A percentile compares a stretch with the other conserved stretches of the same genome.
These are phyloP conservation scores for Andrena trimmerana DNA, from an alignment of 2,888 invertebrate species.

Conservation along the genomic window DNA sequence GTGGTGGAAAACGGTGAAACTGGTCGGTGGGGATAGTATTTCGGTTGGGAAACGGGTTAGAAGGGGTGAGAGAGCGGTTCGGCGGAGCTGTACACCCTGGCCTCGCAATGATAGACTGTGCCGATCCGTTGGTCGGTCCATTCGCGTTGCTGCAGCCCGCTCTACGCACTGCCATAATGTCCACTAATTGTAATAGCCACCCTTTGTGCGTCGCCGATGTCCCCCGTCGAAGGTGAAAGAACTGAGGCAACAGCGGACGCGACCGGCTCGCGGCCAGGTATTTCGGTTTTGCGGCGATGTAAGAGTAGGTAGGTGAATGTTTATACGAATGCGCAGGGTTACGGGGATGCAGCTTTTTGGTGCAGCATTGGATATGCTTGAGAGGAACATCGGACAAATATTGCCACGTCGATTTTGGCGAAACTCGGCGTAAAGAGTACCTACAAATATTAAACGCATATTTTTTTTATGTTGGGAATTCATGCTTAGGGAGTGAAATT, in stretches of 20 bases:
- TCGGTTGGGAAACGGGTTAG: slow-evolving; percentile 63
- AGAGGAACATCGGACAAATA: too few species aligned
- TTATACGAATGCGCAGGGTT: background rate
- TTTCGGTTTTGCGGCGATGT: background rate
- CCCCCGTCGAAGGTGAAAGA: slow-evolving; percentile 65
- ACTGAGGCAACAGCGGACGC: slow-evolving; percentile 29
- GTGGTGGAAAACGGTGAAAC: slow-evolving; percentile 51
- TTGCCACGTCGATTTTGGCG: too few species aligned
- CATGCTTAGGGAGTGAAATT: too few species aligned
- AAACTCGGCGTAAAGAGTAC: too few species aligned
- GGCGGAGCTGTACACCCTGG: slow-evolving; percentile 73
- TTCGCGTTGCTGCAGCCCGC: slow-evolving; percentile 62
- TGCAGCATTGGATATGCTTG: background rate
- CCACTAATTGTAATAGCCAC: slow-evolving; percentile 81
- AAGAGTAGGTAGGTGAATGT: background rate
- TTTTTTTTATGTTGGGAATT: too few species aligned
- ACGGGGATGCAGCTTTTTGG: background rate
- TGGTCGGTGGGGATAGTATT: slow-evolving; percentile 63
- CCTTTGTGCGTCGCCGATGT: slow-evolving; percentile 66
- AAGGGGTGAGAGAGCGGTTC: slow-evolving; percentile 68
- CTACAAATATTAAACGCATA: too few species aligned
- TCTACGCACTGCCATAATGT: slow-evolving; percentile 77
- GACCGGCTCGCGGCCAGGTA: slow-evolving; percentile 5
- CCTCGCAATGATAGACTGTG: slow-evolving; percentile 80
- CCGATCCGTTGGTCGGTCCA: slow-evolving; percentile 71